Evolutionary conservation across 2,113 vertebrate genomes (phyloP).

Genomic region (Hystrix brachyura): DNA sequence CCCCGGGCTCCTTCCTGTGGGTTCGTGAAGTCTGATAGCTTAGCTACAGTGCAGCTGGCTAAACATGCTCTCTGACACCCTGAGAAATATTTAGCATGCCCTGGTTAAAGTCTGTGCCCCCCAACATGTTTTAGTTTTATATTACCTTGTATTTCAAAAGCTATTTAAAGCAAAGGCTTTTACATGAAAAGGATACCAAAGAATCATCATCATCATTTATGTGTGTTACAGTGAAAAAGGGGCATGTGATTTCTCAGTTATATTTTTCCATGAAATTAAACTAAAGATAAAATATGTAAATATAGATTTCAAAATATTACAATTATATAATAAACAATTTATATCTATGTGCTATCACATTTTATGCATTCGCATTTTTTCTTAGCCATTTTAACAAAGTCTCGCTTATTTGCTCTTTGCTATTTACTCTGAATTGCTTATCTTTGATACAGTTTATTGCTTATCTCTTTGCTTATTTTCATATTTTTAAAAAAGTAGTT

Average conservation of each 20-base stretch:
- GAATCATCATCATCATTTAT: neutral
- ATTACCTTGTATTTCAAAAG: neutral
- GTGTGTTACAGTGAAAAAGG: neutral
- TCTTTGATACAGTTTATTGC: neutral
- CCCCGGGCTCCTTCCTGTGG: neutral
- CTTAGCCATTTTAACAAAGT: constrained; percentile 27
- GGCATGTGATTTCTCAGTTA: neutral
- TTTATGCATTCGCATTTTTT: neutral
- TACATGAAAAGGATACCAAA: neutral
- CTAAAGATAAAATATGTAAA: neutral
- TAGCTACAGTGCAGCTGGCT: neutral
- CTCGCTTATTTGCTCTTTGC: neutral
- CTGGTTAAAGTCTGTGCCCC: neutral
- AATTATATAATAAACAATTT: neutral
- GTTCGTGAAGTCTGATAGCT: neutral
- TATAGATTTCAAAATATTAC: neutral
- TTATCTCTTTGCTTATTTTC: neutral
- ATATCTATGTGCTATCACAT: neutral
- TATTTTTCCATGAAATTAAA: constrained; percentile 2
- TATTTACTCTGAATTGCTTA: constrained; percentile 27
- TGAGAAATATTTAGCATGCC: neutral
- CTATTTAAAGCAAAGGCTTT: neutral
- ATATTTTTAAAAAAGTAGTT: neutral
- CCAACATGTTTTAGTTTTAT: neutral
- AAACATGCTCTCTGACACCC: neutral